Evolutionary conservation across 2,888 invertebrate genomes (phyloP).

Genomic region (Seladonia tumulorum): DNA sequence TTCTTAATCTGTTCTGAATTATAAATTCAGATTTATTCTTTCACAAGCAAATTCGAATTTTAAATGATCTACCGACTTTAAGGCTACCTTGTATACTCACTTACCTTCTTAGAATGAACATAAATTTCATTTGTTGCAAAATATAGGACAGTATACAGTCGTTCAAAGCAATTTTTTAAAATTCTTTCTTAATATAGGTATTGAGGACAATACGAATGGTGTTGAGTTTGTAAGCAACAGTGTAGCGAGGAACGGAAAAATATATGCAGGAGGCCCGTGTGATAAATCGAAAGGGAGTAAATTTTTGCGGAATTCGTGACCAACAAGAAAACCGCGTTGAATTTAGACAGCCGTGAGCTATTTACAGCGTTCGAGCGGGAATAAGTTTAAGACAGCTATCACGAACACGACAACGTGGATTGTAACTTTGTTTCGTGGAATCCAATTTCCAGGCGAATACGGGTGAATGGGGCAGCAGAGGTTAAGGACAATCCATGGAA

Average conservation of each 20-base stretch:
- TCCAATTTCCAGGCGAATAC: slow-evolving; percentile 70
- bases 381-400: slow-evolving; percentile 15
- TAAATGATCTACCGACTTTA: background rate
- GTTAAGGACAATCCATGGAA: slow-evolving; percentile 67
- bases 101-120: background rate
- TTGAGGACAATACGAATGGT: background rate
- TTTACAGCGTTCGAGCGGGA: background rate
- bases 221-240: background rate
- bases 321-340: background rate
- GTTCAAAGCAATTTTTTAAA: too few species aligned
- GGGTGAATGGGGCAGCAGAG: slow-evolving; percentile 70
- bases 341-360: slow-evolving; percentile 8
- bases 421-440: slow-evolving; percentile 57
- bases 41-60: background rate
- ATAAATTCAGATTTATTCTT: background rate
- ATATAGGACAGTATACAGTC: too few species aligned
- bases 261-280: background rate
- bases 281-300: background rate
- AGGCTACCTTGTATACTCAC: background rate
- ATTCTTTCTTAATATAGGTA: background rate
- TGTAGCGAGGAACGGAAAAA: background rate
- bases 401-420: background rate
- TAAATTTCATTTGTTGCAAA: too few species aligned
- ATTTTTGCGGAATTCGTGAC: background rate
- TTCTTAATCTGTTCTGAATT: too few species aligned